Evolutionary conservation across 2,888 invertebrate genomes (phyloP), one percentile per base, ranked within the genome.

Genomic region (Nomada goodeniana): DNA sequence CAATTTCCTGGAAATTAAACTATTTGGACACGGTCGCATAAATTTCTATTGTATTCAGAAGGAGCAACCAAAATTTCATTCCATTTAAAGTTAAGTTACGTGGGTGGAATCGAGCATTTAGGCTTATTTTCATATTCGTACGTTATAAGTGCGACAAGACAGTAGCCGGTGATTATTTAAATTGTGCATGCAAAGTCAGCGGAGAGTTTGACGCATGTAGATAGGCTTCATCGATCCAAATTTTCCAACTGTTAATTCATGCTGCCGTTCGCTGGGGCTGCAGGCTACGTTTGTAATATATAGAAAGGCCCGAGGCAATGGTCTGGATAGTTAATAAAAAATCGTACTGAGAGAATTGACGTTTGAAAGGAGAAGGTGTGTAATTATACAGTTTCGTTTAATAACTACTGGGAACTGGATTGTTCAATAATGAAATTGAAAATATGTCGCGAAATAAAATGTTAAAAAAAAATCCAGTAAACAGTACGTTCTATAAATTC

Each of bases 291-390:
- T 11, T 53, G 57, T 80, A 63, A 68, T 47, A 36, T 7, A 36
- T 36, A 29, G 36, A 42, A 59, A 44, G 10, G 80, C 80, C 72
- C 29, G 15, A n/a, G 59, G 80, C 57, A 59, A 53, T 47, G 9
- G 26, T 55, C 53, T 47, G 42, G 23, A 23, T 23, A 20, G 79
- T 29, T 23, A 44, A 47, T n/a, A 68, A 80, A 63, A 76, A 50
- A 26, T 61, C 29, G 23, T 23, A 59, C n/a, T 72, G 23, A 69
- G 63, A 11, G 59, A 80, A 80, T 69, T 80, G 80, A 73, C 80
- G 53, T 69, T 57, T 53, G 80, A 80, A 80, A 80, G 57, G 79
- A 68, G 61, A 80, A 68, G 29, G 67, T 15, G 47, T 5, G 20
- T 3, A 10, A 63, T 36, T 23, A 29, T 57, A 44, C 42, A 60